Conservation (phyloP, 2,888 invertebrate genomes). For the Microctonus hyperodae region DNA sequence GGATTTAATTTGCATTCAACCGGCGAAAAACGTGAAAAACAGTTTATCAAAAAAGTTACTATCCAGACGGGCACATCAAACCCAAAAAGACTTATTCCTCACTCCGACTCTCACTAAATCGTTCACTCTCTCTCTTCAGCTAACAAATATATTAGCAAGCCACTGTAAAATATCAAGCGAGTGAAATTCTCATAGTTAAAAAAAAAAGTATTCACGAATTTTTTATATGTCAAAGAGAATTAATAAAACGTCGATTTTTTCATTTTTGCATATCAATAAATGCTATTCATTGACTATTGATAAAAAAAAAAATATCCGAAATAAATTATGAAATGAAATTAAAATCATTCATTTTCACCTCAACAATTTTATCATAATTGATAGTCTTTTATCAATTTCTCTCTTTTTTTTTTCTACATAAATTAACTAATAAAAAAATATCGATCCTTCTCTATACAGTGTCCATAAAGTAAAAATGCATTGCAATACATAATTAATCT, state of each 20-base stretch:
- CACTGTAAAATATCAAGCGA: neutral
- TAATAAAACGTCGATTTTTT: neutral
- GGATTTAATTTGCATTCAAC: conserved; percentile 60
- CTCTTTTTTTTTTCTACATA: conserved; percentile 33
- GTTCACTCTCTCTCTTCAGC: neutral
- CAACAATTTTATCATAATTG: no score
- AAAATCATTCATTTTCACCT: neutral
- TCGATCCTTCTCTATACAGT: neutral
- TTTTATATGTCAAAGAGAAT: neutral
- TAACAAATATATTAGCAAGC: neutral
- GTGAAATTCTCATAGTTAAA: neutral
- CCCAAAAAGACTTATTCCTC: neutral
- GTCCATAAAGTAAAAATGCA: neutral
- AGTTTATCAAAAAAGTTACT: conserved; percentile 61
- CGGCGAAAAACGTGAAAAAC: conserved; percentile 58
- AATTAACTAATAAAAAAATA: conserved; percentile 29
- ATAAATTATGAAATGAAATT: neutral
- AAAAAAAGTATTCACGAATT: neutral
- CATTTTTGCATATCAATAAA: neutral
- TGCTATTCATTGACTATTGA: neutral
- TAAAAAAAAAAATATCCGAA: neutral
- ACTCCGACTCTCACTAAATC: neutral
- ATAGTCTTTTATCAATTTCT: neutral
- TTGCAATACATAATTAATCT: conserved; percentile 7
- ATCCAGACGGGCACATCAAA: conserved; percentile 44